Evolutionary conservation across 2,888 invertebrate species (phyloP), one percentile per base, ranked within the genome.

Genomic region (Odontocerum albicorne): DNA sequence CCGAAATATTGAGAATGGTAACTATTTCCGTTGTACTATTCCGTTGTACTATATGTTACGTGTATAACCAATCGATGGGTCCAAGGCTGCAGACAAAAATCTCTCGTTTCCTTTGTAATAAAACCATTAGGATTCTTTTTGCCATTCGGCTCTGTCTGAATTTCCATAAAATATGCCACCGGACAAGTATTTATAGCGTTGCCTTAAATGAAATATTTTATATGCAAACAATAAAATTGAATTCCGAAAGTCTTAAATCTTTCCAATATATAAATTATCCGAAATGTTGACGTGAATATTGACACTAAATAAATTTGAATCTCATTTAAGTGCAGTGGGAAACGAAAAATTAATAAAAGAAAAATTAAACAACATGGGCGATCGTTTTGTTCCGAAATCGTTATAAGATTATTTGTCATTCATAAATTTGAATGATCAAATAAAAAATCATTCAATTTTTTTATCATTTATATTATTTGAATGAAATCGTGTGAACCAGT

Each of bases 141-240:
- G 27, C n/a, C 49, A 43, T 43, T 49, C 55, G 43, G 16, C 49
- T 35, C 39, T 36, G 55, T 17, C 20, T 20, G 49, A 55, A 43
- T 47, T 43, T 50, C 27, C 54, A 58, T 58, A 58, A 58, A 58
- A 57, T 27, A 57, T 53, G 57, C 53, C 57, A 53, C 40, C 45
- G 42, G 45, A 36, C 44, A 49, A 44, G 49, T 51, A 51, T 52
- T 52, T 52, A 52, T 52, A 42, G 52, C 45, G 19, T 13, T 17
- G 39, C 52, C 42, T 27, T 39, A 52, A 43, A 52, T 47, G 46
- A 53, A 47, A 42, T 47, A 53, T 47, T 35, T 46, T 21, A 27
- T 40, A 35, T 36, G 46, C 46, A 42, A 47, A 53, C 47, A 53
- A 53, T 53, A 53, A 53, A 53, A 53, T 35, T 53, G 45, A 27